Evolutionary conservation across 37 sponge, comb jelly and placozoan genomes (phyloP), one percentile per base, ranked within the genome.

Genomic region (Corticium candelabrum): DNA sequence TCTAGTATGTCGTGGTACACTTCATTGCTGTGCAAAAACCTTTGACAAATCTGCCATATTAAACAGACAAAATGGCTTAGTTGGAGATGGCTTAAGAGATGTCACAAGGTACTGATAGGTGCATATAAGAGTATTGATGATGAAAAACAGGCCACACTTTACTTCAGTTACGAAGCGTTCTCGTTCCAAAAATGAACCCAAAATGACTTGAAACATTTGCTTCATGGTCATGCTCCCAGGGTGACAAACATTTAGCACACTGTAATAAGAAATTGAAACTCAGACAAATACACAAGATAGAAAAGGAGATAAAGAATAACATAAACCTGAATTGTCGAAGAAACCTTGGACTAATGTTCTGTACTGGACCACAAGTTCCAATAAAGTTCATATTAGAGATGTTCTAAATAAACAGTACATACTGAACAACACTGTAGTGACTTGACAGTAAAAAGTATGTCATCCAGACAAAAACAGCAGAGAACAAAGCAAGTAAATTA

Each of bases 121-220:
- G 72, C 67, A 79, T 2, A 79, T 3, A 3, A 57, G 41, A 35
- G 80, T 69, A 2, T 68, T 69, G 36, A 57, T 40, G 35, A 68
- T 32, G 69, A 69, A 37, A 1, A 7, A 57, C 37, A 79, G 68
- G 4, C 41, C 33, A 33, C 39, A 21, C 39, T 38, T 57, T 3
- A 79, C 40, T 1, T 79, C 70, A 36, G 56, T 67, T 1, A 69
- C 68, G 80, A 79, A 79, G n/a, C 71, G 62, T 27, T 50, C 15
- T 50, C 62, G 62, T 50, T 50, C 62, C 15, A 50, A 21, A 50
- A 50, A 50, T 27, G 21, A 11, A 21, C 15, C 62, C 15, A 50
- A 50, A 50, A 50, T 21, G 62, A 50, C 62, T 50, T 50, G 15
- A 21, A 27, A 50, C 15, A 50, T 50, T 11, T 50, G 62, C 62